Percentiles rank a stretch among this genome's conserved stretches.
Evolutionary conservation across 1,140 invertebrate species (phyloP).

Genomic region (Tachypleus tridentatus): DNA sequence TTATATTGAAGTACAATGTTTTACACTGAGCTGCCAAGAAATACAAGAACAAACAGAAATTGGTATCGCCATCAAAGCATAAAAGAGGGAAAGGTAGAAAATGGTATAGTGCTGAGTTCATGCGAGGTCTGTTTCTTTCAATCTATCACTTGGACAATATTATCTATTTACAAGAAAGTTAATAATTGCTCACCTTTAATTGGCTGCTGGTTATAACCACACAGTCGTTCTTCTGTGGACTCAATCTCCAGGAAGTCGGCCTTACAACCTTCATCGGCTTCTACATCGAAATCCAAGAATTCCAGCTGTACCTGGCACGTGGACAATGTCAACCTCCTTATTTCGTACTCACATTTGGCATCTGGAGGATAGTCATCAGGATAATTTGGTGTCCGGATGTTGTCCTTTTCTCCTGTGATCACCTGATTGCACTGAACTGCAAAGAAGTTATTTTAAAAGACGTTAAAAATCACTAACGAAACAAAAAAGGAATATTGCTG

Average conservation of each 20-base stretch:
- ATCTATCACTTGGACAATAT: too few species aligned
- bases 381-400: slow-evolving; percentile 19
- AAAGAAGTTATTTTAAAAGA: too few species aligned
- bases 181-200: slow-evolving; percentile 5
- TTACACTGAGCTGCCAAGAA: too few species aligned
- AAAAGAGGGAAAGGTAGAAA: too few species aligned
- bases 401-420: slow-evolving; percentile 8
- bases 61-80: too few species aligned
- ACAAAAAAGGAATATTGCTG: too few species aligned
- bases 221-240: slow-evolving; percentile 18
- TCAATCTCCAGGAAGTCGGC: slow-evolving; percentile 22
- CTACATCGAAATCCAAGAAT: slow-evolving; percentile 22
- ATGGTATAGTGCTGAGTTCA: too few species aligned
- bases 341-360: slow-evolving; percentile 17
- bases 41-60: too few species aligned
- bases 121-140: too few species aligned
- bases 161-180: not conserved
- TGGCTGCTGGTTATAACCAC: slow-evolving; percentile 13
- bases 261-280: slow-evolving; percentile 12
- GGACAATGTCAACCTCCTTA: slow-evolving; percentile 10
- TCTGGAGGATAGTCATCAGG: slow-evolving; percentile 20
- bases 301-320: slow-evolving; percentile 21
- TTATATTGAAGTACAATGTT: too few species aligned
- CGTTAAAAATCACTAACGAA: too few species aligned
- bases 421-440: slow-evolving; percentile 18